Evolutionary conservation across 2,797 vertebrate species (phyloP), one percentile per base, ranked within the genome.

Genomic region (Poecilia wingei): DNA sequence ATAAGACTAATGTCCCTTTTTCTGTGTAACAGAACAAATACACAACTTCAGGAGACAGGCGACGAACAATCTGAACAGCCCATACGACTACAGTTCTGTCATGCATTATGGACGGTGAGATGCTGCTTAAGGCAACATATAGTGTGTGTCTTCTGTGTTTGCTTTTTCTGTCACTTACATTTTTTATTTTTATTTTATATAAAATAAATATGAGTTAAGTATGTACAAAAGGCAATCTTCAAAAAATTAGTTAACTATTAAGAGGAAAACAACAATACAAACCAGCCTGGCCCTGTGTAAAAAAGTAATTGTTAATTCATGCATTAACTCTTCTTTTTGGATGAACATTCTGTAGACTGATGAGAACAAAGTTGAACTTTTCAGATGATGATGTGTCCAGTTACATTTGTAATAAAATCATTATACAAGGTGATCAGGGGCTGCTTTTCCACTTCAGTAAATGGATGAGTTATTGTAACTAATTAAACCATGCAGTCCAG

Each of bases 71-170:
- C 93, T 98, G 77, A 97, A 89, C 72, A 96, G 96, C 75, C 93
- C 93, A 0, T 98, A 98, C 80, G 97, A 98, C 88, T 98, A 97
- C 78, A 91, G 80, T 83, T 98, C 97, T 53, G 93, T 98, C 75
- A 97, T 98, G 97, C 97, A 98, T 94, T 98, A 98, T 43, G 95
- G 96, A 89, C 95, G 95, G 97, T 97, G 89, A 92, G 91, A 59
- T 69, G 33, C 46, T 79, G 68, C 78, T 73, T 74, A 43, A 75
- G 6, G 74, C 9, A 77, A 68, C 12, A 61, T 72, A 70, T 10
- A 33, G 66, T 43, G 66, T 28, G 25, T n/a, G 4, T 3, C 6
- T 70, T 46, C 68, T 16, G 12, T 46, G 8, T 46, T 14, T 45
- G 41, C 43, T 14, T 69, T 69, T 25, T 69, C 13, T 1, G 6